phyloP scores from a whole-genome alignment of 2,888 invertebrate genomes.

The Abrostola tripartita region DNA sequence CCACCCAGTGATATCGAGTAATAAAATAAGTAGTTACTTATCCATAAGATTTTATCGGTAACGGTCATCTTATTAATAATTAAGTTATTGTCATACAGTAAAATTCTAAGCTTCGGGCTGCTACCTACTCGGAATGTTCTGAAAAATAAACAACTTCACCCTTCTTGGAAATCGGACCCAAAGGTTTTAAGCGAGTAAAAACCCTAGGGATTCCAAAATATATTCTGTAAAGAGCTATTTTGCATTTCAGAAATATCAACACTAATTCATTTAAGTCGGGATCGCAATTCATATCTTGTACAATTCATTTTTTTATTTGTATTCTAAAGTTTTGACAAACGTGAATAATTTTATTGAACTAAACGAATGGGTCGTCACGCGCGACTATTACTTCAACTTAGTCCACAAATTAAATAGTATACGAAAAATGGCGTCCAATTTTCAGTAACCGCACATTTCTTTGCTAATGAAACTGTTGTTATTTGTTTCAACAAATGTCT shows the following conservation, averaged over 20 bases:
- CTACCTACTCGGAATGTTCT: too few relatives aligned
- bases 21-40: constrained; percentile 10
- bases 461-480: constrained; percentile 73
- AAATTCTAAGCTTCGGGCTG: too few relatives aligned
- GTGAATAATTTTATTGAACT: constrained; percentile 9
- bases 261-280: background rate
- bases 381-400: constrained; percentile 51
- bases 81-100: too few relatives aligned
- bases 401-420: constrained; percentile 64
- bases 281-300: background rate
- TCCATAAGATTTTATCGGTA: background rate
- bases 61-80: background rate
- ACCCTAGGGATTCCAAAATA: too few relatives aligned
- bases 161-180: too few relatives aligned
- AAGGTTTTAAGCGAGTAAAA: too few relatives aligned
- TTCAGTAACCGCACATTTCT: constrained; percentile 70
- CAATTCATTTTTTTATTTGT: background rate
- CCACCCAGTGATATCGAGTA: constrained; percentile 24
- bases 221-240: too few relatives aligned
- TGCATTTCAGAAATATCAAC: background rate
- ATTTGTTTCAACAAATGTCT: constrained; percentile 66
- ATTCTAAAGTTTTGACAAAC: background rate
- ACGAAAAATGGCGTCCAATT: constrained; percentile 70
- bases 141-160: too few relatives aligned
- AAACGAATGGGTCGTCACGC: constrained; percentile 10